phyloP scores from a whole-genome alignment of 1,140 invertebrate genomes.

The Macrotrachela quadricornifera region DNA sequence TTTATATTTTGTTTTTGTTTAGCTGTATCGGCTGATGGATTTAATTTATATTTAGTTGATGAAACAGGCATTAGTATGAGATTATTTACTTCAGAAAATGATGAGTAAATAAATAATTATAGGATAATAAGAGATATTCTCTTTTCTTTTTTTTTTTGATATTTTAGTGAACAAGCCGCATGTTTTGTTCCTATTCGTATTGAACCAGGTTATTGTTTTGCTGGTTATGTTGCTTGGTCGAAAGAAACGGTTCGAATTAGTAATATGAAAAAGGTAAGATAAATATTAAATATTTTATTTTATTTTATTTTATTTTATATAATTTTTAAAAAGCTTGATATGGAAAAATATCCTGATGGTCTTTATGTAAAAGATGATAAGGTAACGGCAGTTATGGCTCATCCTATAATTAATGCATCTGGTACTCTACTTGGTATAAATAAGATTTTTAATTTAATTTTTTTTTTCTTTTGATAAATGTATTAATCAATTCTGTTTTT shows the following conservation, averaged over 20 bases:
- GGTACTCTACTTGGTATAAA: constrained; percentile 29
- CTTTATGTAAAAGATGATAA: constrained; percentile 19
- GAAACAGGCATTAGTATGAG: constrained; percentile 16
- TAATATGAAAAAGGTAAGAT: constrained; percentile 14
- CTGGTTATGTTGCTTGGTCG: constrained; percentile 34
- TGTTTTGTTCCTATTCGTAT: constrained; percentile 8
- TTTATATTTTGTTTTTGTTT: constrained; percentile 15
- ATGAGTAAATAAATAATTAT: too few species aligned
- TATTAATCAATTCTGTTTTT: too few species aligned
- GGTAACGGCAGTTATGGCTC: constrained; percentile 31
- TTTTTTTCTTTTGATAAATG: too few species aligned
- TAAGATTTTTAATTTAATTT: not conserved
- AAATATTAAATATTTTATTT: constrained; percentile 11
- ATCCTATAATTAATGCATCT: constrained; percentile 37
- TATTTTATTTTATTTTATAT: too few species aligned
- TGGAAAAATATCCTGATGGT: constrained; percentile 32
- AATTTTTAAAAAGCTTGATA: constrained; percentile 7
- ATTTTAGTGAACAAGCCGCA: constrained; percentile 10
- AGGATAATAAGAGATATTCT: too few species aligned
- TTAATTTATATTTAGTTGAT: constrained; percentile 34
- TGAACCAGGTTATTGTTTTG: constrained; percentile 20
- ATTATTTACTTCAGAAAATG: constrained; percentile 12
- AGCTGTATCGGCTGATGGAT: constrained; percentile 39
- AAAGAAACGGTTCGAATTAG: constrained; percentile 28
- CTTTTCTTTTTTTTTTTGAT: too few species aligned